Evolutionary conservation across 2,888 invertebrate species (phyloP).

Genomic region (Trachelus stipa): DNA sequence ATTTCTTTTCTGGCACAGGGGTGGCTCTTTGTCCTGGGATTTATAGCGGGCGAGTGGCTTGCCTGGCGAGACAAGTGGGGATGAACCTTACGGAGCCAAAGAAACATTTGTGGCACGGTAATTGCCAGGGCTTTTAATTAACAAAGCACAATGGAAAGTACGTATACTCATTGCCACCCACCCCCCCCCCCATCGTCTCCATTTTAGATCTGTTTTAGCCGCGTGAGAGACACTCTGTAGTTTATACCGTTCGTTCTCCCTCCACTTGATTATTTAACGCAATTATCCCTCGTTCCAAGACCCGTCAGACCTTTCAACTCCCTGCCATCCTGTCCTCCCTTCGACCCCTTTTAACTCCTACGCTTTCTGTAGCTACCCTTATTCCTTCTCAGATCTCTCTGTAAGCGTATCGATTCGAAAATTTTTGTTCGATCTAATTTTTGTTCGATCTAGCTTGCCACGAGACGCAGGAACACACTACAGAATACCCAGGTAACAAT

Average conservation of each 20-base stretch:
- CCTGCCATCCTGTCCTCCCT: not conserved
- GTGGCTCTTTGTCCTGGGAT: not conserved
- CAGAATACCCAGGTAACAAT: no score
- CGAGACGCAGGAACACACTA: not conserved
- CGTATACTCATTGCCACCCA: conserved; percentile 38
- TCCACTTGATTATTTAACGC: conserved; percentile 52
- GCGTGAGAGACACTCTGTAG: conserved; percentile 25
- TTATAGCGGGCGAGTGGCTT: not conserved
- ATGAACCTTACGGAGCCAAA: conserved; percentile 25
- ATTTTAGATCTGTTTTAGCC: conserved; percentile 43
- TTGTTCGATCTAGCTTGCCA: conserved; percentile 27
- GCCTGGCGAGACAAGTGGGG: not conserved
- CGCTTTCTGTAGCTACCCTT: conserved; percentile 31
- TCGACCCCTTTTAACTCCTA: not conserved
- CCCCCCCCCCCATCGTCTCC: conserved; percentile 44
- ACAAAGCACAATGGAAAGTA: conserved; percentile 50
- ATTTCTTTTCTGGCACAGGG: not conserved
- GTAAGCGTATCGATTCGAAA: conserved; percentile 43
- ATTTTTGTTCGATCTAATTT: conserved; percentile 36
- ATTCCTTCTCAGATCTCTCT: conserved; percentile 32
- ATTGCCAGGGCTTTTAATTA: conserved; percentile 52
- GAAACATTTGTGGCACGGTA: conserved; percentile 47
- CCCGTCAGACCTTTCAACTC: conserved; percentile 7
- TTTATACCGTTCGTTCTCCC: conserved; percentile 43
- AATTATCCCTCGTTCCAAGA: conserved; percentile 49